Percentiles rank a stretch among this genome's conserved stretches.
phyloP scores from a whole-genome alignment of 2,797 vertebrate genomes.

The Nothura maculosa region DNA sequence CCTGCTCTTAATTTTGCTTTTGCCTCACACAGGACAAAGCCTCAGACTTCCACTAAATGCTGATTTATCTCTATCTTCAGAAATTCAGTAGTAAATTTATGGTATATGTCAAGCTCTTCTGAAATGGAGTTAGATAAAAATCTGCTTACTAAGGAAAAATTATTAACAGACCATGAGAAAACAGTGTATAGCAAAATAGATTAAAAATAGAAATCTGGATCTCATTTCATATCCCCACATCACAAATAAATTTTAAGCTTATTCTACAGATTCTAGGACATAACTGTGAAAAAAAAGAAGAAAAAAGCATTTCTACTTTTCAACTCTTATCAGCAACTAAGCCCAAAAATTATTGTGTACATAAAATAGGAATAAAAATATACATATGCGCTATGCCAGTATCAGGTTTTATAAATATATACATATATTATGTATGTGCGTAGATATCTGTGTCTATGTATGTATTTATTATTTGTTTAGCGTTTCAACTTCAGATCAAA shows the following conservation, averaged over 20 bases:
- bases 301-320: neutral
- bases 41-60: slow-evolving; percentile 3
- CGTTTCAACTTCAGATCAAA: neutral
- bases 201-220: neutral
- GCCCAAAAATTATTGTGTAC: neutral
- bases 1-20: neutral
- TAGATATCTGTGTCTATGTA: neutral
- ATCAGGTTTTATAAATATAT: neutral
- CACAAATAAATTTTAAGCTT: slow-evolving; percentile 15
- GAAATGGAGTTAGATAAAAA: slow-evolving; percentile 42
- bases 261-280: neutral
- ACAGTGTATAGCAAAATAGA: neutral
- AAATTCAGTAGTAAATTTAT: slow-evolving; percentile 32
- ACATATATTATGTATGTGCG: neutral
- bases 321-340: neutral
- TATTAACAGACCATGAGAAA: slow-evolving; percentile 21
- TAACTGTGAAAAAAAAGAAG: neutral
- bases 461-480: neutral
- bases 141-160: neutral
- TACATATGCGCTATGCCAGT: neutral
- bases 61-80: slow-evolving; percentile 10
- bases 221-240: slow-evolving; percentile 13
- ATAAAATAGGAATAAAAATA: neutral
- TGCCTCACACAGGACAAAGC: slow-evolving; percentile 7
- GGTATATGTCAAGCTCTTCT: neutral